Conservation (phyloP, 2,797 vertebrate genomes). For the Chaenodraco wilsoni region DNA sequence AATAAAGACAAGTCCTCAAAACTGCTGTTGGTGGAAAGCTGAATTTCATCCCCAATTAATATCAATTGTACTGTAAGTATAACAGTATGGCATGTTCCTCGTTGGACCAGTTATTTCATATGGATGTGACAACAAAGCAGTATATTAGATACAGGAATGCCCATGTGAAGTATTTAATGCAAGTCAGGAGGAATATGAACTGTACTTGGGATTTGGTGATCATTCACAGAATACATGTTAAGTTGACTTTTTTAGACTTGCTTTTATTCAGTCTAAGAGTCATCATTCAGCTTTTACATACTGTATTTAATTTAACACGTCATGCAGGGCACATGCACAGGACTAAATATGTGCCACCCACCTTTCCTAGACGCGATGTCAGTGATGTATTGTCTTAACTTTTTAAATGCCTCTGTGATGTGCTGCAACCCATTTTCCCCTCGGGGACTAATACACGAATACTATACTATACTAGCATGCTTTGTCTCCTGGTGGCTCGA, state of each 20-base stretch:
- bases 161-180: background rate
- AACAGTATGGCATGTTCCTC: background rate
- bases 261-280: background rate
- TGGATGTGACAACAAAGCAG: background rate
- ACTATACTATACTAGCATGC: no score
- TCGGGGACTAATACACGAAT: no score
- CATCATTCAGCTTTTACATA: background rate
- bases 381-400: no score
- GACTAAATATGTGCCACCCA: background rate
- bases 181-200: background rate
- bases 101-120: background rate
- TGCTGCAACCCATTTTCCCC: no score
- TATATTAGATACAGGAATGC: background rate
- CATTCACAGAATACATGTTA: background rate
- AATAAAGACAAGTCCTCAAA: background rate
- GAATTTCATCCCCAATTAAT: background rate
- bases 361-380: background rate
- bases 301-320: background rate
- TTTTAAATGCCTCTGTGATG: no score
- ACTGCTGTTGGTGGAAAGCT: background rate
- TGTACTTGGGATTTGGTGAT: background rate
- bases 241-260: background rate
- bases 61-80: background rate
- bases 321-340: background rate
- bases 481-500: constrained; percentile 14